Evolutionary conservation across 2,888 invertebrate species (phyloP), one percentile per base, ranked within the genome.

Genomic region (Rugalucina vietnamica): DNA sequence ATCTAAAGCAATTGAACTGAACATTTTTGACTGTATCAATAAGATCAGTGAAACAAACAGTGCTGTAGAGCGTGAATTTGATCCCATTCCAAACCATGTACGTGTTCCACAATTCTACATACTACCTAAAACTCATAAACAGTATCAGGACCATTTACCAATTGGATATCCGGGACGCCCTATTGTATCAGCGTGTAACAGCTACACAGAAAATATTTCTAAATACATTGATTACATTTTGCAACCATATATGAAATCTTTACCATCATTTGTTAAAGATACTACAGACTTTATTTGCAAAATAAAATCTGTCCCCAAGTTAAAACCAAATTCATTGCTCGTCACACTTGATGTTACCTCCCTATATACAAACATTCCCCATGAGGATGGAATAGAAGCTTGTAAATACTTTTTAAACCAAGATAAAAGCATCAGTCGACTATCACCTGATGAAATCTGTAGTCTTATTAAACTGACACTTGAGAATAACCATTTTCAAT

Each of bases 401-500:
- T 79, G 79, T 79, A 24, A 29, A 73, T 79, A 43, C 36, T 39
- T 49, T 73, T 8, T 54, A 10, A 57, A 57, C 29, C 14, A 79
- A 72, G 21, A 72, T n/a, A 32, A n/a, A 37, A 24, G 12, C 14
- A 34, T 21, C 14, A 8, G 39, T 0, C 10, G 24, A 34, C 1
- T 77, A 12, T 14, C 29, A 5, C 24, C 18, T 34, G 39, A 39
- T 37, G 14, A 50, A 18, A 39, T 57, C 12, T 50, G 73, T 57
- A 27, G n/a, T n/a, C 49, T 79, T 24, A 49, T 57, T 29, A 21
- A 60, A 73, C 14, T 74, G 27, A 50, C 37, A 8, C 57, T 80
- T 57, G 57, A 75, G 75, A 80, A 79, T n/a, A 79, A 74, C 39
- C 32, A 36, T 36, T 79, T 79, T 24, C 12, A 78, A 37, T 70